A percentile compares a stretch with the other conserved stretches of the same genome.
Conservation (phyloP, 2,888 invertebrate species). For the Ecliptopera silaceata region DNA sequence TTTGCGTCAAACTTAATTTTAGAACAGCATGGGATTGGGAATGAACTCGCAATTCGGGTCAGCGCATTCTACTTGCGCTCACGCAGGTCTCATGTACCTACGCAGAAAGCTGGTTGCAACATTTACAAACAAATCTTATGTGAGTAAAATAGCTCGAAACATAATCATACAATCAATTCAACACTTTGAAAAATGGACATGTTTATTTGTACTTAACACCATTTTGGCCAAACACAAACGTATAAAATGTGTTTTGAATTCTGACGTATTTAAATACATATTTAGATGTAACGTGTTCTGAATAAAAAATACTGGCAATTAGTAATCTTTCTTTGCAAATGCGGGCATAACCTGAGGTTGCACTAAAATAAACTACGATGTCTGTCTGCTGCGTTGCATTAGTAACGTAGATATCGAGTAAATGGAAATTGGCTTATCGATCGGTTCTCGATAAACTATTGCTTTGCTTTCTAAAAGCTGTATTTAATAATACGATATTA, state of each 20-base stretch:
- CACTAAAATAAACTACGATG: conserved; percentile 35
- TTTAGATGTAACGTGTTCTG: too few relatives aligned
- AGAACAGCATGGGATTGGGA: conserved; percentile 50
- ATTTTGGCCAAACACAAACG: too few relatives aligned
- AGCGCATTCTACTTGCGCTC: conserved; percentile 46
- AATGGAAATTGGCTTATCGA: conserved; percentile 27
- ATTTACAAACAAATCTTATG: too few relatives aligned
- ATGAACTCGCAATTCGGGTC: conserved; percentile 66
- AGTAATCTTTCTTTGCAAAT: conserved; percentile 12
- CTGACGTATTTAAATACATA: too few relatives aligned
- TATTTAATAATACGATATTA: too few relatives aligned
- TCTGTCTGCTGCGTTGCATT: conserved; percentile 37
- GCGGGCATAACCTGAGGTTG: conserved; percentile 34
- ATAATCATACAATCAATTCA: neutral
- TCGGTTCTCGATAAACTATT: conserved; percentile 22
- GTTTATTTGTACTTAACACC: too few relatives aligned
- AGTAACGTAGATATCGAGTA: conserved; percentile 27
- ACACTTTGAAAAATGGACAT: neutral
- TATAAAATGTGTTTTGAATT: too few relatives aligned
- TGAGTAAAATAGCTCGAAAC: neutral
- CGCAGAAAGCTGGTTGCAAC: conserved; percentile 8
- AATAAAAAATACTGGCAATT: neutral
- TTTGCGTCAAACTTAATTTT: conserved; percentile 63
- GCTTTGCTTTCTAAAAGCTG: too few relatives aligned
- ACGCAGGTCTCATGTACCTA: conserved; percentile 12